phyloP scores from a whole-genome alignment of 2,113 vertebrate genomes.

The Eublepharis macularius region DNA sequence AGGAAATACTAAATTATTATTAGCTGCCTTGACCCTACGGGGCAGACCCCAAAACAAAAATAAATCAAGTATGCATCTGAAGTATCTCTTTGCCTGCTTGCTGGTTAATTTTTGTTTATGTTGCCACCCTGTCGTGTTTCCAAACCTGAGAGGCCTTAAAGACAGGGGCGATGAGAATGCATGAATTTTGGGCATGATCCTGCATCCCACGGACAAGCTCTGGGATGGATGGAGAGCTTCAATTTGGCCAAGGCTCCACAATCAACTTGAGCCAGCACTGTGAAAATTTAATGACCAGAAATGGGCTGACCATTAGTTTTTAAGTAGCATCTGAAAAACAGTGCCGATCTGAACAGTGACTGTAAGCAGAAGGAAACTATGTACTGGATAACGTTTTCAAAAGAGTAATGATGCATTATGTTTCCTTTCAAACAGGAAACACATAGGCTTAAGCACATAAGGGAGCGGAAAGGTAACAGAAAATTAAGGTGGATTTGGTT shows the following conservation, averaged over 20 bases:
- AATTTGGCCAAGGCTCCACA: background rate
- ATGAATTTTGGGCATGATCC: background rate
- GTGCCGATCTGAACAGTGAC: background rate
- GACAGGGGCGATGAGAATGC: background rate
- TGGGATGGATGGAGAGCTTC: background rate
- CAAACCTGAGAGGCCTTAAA: background rate
- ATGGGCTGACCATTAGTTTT: conserved; percentile 12
- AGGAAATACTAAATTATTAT: background rate
- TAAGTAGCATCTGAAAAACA: background rate
- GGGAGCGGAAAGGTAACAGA: too few relatives aligned
- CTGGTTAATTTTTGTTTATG: background rate
- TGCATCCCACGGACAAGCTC: background rate
- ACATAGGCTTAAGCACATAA: too few relatives aligned
- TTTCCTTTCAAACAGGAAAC: too few relatives aligned
- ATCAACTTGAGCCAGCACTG: background rate
- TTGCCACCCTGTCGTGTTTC: too few relatives aligned
- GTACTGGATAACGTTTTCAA: background rate
- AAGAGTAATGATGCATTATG: too few relatives aligned
- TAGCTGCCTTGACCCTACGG: too few relatives aligned
- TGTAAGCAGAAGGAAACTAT: background rate
- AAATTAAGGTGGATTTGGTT: too few relatives aligned
- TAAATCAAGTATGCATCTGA: background rate
- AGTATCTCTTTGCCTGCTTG: background rate
- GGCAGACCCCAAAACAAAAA: too few relatives aligned
- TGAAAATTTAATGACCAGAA: conserved; percentile 32